Base-by-base conservation (phyloP, 2,113 vertebrate species). In the Megaceryle maxima region DNA sequence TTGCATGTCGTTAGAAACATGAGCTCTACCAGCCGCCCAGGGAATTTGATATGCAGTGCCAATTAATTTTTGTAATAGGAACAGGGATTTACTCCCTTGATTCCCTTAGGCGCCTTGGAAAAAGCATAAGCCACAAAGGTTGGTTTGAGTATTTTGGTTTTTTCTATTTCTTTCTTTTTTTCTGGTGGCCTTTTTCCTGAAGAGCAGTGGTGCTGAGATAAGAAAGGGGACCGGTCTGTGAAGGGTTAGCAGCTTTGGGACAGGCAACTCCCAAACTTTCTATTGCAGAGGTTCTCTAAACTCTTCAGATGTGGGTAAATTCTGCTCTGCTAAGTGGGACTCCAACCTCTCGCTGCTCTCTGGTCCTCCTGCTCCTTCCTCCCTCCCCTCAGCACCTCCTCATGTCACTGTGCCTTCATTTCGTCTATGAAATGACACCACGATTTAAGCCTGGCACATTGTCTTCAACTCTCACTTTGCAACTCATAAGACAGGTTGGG, bases 331-430 rank as follows among this genome's bases (percentile, higher is more conserved):
- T 26, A 20, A 18, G 4, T 10, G 60, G 51, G 75, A 56, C 75
- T 63, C 51, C 88, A 11, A 19, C 39, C 13, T 73, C 51, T n/a
- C 5, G 9, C 66, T 62, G 78, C 60, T 83, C 77, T 35, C 90
- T 55, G 64, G 25, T 48, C 59, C 90, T 76, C 76, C 51, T 31
- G 74, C 79, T 90, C 79, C 88, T 73, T 26, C 66, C 78, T 53
- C 28, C 53, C 53, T 51, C 13, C 68, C 62, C 70, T 83, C 69
- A 51, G 64, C 83, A 21, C 51, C 75, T 86, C 93, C 68, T 70
- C 56, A 17, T 70, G 63, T 97, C 93, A 77, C 91, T 39, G 97
- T 97, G 97, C 97, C 97, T 97, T 97, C 95, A 39, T 82, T 11
- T 25, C 24, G 75, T 68, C 63, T 70, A 76, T 79, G 59, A 80